Percentiles rank a stretch among this genome's conserved stretches.
These are phyloP conservation scores for Amphipoea oculea DNA, from an alignment of 2,888 invertebrate genomes.

Conservation along the genomic window DNA sequence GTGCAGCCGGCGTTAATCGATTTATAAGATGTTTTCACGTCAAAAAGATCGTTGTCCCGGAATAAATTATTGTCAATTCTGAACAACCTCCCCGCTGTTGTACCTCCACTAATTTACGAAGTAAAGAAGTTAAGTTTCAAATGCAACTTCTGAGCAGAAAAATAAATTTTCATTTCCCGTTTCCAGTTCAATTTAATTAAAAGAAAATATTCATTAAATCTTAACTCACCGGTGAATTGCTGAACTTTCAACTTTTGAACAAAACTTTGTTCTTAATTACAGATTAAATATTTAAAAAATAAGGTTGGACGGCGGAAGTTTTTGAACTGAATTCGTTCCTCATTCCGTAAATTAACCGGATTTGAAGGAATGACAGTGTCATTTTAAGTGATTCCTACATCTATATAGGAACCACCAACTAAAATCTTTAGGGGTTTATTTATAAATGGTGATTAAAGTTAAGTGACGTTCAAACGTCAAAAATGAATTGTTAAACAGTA, in stretches of 20 bases:
- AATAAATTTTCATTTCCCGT: background rate
- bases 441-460: no score
- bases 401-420: no score
- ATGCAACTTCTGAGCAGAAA: background rate
- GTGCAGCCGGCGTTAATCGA: no score
- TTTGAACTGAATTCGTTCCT: slow-evolving; percentile 10
- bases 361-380: slow-evolving; percentile 1
- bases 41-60: background rate
- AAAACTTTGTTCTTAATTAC: slow-evolving; percentile 41
- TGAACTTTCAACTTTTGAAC: slow-evolving; percentile 19
- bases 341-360: slow-evolving; percentile 28
- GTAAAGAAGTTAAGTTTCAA: slow-evolving; percentile 19
- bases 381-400: background rate
- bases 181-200: slow-evolving; percentile 27
- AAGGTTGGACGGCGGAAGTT: slow-evolving; percentile 4
- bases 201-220: slow-evolving; percentile 38
- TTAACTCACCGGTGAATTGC: slow-evolving; percentile 15
- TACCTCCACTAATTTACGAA: slow-evolving; percentile 37
- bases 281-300: slow-evolving; percentile 33
- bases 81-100: slow-evolving; percentile 5
- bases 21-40: no score
- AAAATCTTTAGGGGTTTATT: no score
- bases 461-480: no score
- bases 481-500: no score
- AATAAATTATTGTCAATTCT: slow-evolving; percentile 48